Conservation (phyloP, 2,797 vertebrate genomes). For the Ataeniobius toweri region DNA sequence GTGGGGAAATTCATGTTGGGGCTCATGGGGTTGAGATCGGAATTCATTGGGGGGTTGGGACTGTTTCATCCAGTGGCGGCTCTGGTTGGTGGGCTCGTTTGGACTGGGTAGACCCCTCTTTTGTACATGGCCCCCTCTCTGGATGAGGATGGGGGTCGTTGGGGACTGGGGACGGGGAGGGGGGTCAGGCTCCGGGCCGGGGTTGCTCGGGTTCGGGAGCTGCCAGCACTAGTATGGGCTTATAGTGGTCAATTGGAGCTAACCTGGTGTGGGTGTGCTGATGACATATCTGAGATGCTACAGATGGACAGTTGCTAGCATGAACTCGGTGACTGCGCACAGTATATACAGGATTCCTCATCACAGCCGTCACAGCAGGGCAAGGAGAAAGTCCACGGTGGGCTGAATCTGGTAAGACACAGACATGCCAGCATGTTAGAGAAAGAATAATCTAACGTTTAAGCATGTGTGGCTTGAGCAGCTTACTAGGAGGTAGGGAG, state of each 20-base stretch:
- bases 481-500: slow-evolving; percentile 87
- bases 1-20: no score
- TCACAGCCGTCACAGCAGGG: slow-evolving; percentile 91
- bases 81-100: no score
- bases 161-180: no score
- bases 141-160: no score
- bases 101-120: no score
- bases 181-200: no score
- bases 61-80: no score
- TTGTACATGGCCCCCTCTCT: no score
- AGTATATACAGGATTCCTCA: slow-evolving; percentile 95
- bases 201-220: no score
- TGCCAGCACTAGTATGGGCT: no score
- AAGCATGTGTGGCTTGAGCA: neutral
- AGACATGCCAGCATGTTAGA: slow-evolving; percentile 17
- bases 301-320: slow-evolving; percentile 88
- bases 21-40: no score
- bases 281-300: slow-evolving; percentile 88
- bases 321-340: slow-evolving; percentile 92
- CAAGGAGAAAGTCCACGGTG: slow-evolving; percentile 90
- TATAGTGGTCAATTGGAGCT: slow-evolving; percentile 8
- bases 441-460: neutral
- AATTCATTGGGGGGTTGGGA: no score
- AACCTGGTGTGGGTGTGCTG: slow-evolving; percentile 84
- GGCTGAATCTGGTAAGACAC: slow-evolving; percentile 81